Base-by-base conservation (phyloP, 2,113 vertebrate species). In the Atherinomorus stipes region DNA sequence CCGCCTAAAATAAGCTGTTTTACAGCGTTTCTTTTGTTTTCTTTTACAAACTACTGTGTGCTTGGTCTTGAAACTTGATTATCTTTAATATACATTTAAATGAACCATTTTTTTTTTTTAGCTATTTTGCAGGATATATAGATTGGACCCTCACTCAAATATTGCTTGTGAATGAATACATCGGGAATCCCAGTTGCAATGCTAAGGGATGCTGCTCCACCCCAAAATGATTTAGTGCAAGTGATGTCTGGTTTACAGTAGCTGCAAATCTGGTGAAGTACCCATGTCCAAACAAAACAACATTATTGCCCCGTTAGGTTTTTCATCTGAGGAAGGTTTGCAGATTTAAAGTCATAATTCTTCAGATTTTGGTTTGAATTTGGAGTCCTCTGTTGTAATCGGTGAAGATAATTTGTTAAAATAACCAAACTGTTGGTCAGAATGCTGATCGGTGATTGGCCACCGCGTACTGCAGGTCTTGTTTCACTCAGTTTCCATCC, bases 91-190 rank as follows among this genome's bases (percentile, higher is more conserved):
- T 74, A 74, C 75, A 67, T 64, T 60, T 45, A 19, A 77, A 71
- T 25, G 58, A 13, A 38, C 37, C n/a, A 6, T 44, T 40, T 59
- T 11, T 69, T 44, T 40, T 59, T 11, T 69, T 63, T 54, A 69
- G n/a, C 52, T 72, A 25, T 75, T 76, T 73, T 75, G 75, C 60
- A 72, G 64, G 73, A 59, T 58, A 59, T 47, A 51, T 19, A 57
- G 71, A 76, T 90, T 85, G 83, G 88, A 88, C 88, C 83, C 85
- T 81, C 64, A 50, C 54, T 78, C 4, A 13, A 63, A 78, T 91
- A 92, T 91, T 92, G 90, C 91, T 92, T 85, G 81, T 82, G 87
- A 88, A 90, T 86, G 67, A 87, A 81, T 69, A 74, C 72, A 80
- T 78, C 82, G 64, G 72, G 66, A 80, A 82, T 75, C 74, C 81